Evolutionary conservation across 2,888 invertebrate species (phyloP), one percentile per base, ranked within the genome.

Genomic region (Diaphora mendica): DNA sequence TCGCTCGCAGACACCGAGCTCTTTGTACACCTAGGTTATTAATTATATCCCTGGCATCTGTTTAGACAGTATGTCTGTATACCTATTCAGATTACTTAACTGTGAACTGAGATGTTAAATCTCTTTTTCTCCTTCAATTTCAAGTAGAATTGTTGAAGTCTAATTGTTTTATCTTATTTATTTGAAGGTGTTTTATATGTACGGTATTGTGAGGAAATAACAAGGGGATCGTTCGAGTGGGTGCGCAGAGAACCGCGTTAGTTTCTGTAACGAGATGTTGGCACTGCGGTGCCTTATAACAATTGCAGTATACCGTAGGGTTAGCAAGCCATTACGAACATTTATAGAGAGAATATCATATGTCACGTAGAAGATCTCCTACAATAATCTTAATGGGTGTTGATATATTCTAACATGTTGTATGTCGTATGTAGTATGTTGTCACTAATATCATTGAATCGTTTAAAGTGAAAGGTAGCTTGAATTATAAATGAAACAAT

Each of bases 1-100:
- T 79, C 74, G 75, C 69, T 51, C 67, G 55, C 83, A 85, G 82
- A 76, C 85, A 78, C 83, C 70, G 76, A 79, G 75, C 82, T 80
- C 84, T 86, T 86, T 86, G 84, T 85, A 77, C 79, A 85, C 83
- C 85, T 84, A 81, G 79, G 82, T 85, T 84, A 86, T 86, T 86
- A 86, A 86, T 86, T 85, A 83, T 81, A 81, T 86, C 79, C 73
- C 79, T 76, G 67, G 79, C 86, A 79, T 77, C 86, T 82, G 83
- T 79, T 85, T 82, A 84, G 81, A 71, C 77, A 76, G 82, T 71
- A 78, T 78, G 77, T 75, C 82, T 68, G 78, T 82, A 48, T 33
- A 64, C n/a, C 64, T 17, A 70, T 64, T 85, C 80, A 75, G 64
- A 76, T 66, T 59, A 55, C 23, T 23, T 55, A 84, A 77, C 78